Conservation (phyloP, 1,140 invertebrate species). For the Drosophila micromelanica region DNA sequence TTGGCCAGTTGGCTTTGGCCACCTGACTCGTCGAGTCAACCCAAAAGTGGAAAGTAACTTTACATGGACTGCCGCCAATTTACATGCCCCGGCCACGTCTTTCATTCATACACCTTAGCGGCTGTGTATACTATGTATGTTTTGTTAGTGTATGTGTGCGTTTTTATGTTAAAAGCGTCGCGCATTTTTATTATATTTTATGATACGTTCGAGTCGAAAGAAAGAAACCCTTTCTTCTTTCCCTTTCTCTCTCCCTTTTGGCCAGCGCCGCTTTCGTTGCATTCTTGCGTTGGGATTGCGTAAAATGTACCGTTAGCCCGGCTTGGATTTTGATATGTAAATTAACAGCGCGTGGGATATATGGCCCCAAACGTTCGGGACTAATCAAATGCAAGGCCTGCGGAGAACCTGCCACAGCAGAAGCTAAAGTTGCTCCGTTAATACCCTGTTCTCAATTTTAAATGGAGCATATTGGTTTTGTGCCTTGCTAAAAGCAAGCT, state of each 20-base stretch:
- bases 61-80: conserved; percentile 56
- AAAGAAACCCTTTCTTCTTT: conserved; percentile 78
- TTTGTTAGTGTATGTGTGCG: conserved; percentile 24
- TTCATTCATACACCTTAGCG: conserved; percentile 36
- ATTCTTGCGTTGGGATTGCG: conserved; percentile 70
- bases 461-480: neutral
- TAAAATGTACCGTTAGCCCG: conserved; percentile 73
- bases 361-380: conserved; percentile 38
- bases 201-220: conserved; percentile 59
- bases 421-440: neutral
- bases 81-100: conserved; percentile 57
- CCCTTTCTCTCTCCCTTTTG: conserved; percentile 21
- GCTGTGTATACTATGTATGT: conserved; percentile 1
- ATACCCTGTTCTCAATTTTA: neutral
- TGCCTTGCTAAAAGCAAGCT: too few species aligned
- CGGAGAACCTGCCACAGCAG: conserved; percentile 40
- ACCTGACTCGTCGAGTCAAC: conserved; percentile 48
- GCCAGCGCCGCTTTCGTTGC: conserved; percentile 44
- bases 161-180: conserved; percentile 78
- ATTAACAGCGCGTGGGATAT: conserved; percentile 78
- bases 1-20: conserved; percentile 41
- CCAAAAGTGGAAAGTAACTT: conserved; percentile 77
- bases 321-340: conserved; percentile 71
- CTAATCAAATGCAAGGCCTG: conserved; percentile 29
- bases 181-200: conserved; percentile 77